phyloP scores from a whole-genome alignment of 2,888 invertebrate genomes.

The Didymodactylos carnosus region DNA sequence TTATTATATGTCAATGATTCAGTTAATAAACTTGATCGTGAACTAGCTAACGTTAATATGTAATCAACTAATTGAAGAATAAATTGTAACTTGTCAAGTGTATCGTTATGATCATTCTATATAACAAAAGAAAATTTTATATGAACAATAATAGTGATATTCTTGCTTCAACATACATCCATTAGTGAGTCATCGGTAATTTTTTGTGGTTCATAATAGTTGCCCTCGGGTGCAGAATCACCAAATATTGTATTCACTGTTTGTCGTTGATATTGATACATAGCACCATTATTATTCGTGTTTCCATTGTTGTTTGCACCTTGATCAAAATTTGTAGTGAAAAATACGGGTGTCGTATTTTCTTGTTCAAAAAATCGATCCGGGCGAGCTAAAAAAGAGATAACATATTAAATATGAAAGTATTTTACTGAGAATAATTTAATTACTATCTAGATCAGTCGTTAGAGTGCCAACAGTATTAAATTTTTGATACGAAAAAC shows the following conservation, averaged over 20 bases:
- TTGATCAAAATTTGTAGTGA: not conserved
- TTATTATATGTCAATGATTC: slow-evolving; percentile 19
- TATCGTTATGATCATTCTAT: slow-evolving; percentile 80
- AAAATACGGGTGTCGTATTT: not conserved
- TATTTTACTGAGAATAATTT: not conserved
- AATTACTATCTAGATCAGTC: not conserved
- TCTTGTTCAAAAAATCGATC: slow-evolving; percentile 1
- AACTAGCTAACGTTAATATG: slow-evolving; percentile 52
- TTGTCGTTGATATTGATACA: not conserved
- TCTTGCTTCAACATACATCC: not conserved
- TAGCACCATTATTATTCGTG: no score
- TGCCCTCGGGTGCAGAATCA: not conserved
- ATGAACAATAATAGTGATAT: not conserved
- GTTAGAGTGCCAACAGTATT: no score
- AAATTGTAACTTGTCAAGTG: slow-evolving; percentile 85
- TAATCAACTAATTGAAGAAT: slow-evolving; percentile 83
- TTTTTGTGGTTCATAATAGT: not conserved
- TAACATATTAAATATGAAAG: not conserved
- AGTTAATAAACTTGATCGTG: slow-evolving; percentile 34
- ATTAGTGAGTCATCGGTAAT: slow-evolving; percentile 6
- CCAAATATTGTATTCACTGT: not conserved
- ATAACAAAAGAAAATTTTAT: slow-evolving; percentile 16
- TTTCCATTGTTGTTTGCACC: no score
- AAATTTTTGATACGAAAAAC: no score
- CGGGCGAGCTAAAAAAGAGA: not conserved